These are phyloP conservation scores for Neogale vison DNA, from an alignment of 2,113 vertebrate species.

Conservation along the genomic window DNA sequence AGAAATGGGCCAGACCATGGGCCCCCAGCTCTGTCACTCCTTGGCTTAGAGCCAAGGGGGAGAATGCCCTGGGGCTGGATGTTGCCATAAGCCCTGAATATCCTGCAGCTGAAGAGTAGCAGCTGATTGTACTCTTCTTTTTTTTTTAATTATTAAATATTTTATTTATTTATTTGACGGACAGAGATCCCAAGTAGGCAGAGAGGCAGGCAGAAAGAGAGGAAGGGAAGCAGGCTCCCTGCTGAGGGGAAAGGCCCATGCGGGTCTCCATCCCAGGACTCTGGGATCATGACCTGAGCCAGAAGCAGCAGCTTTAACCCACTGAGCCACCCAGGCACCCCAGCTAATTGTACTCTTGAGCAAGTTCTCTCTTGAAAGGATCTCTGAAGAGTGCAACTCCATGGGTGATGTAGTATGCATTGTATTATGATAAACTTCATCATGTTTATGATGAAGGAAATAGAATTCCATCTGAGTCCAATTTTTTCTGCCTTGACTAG, in stretches of 20 bases:
- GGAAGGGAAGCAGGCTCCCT: too few species aligned
- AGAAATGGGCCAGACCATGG: not conserved
- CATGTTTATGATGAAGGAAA: not conserved
- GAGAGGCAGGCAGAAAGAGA: too few species aligned
- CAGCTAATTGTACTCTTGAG: too few species aligned
- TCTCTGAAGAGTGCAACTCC: not conserved
- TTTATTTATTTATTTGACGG: too few species aligned
- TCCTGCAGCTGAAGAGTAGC: not conserved
- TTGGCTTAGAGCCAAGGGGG: not conserved
- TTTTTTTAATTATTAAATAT: too few species aligned
- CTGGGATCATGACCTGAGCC: too few species aligned
- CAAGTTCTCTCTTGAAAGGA: not conserved
- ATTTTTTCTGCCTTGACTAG: not conserved
- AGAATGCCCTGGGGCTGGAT: not conserved
- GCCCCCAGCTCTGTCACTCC: not conserved
- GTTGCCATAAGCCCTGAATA: not conserved
- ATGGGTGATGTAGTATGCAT: not conserved
- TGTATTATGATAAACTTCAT: not conserved
- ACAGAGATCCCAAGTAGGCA: too few species aligned
- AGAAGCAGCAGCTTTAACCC: too few species aligned
- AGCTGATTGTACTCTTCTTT: too few species aligned
- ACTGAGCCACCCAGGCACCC: too few species aligned
- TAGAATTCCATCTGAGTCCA: not conserved
- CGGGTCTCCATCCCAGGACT: too few species aligned
- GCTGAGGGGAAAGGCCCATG: too few species aligned